phyloP scores from a whole-genome alignment of 2,113 vertebrate species.

The Proteles cristata region DNA sequence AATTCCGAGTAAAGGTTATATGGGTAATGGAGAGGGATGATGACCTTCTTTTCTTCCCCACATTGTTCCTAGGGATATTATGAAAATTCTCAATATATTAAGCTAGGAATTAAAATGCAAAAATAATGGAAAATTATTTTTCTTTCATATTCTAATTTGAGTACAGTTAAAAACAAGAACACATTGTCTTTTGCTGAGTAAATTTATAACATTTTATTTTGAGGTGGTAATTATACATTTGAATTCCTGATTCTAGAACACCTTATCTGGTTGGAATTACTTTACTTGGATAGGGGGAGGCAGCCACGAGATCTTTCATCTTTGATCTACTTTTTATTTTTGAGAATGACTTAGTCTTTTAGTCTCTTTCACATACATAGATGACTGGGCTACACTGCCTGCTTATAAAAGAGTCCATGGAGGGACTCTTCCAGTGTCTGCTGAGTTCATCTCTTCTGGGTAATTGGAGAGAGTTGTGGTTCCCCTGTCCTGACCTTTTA shows the following conservation, averaged over 20 bases:
- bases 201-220: background rate
- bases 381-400: background rate
- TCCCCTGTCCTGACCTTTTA: background rate
- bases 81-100: conserved; percentile 54
- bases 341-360: background rate
- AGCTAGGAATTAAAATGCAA: background rate
- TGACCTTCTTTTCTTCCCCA: conserved; percentile 40
- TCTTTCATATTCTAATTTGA: conserved; percentile 58
- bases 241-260: background rate
- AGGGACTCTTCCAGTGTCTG: background rate
- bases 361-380: background rate
- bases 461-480: background rate
- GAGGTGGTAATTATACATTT: background rate
- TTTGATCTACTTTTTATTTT: background rate
- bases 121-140: background rate
- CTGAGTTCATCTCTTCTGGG: conserved; percentile 26
- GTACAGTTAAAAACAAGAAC: background rate
- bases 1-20: conserved; percentile 63
- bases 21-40: conserved; percentile 58
- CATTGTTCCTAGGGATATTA: conserved; percentile 47
- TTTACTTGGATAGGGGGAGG: background rate
- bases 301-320: background rate
- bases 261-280: background rate
- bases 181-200: background rate
- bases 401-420: background rate